Evolutionary conservation across 2,113 vertebrate genomes (phyloP).

Genomic region (Hydrochoerus hydrochaeris): DNA sequence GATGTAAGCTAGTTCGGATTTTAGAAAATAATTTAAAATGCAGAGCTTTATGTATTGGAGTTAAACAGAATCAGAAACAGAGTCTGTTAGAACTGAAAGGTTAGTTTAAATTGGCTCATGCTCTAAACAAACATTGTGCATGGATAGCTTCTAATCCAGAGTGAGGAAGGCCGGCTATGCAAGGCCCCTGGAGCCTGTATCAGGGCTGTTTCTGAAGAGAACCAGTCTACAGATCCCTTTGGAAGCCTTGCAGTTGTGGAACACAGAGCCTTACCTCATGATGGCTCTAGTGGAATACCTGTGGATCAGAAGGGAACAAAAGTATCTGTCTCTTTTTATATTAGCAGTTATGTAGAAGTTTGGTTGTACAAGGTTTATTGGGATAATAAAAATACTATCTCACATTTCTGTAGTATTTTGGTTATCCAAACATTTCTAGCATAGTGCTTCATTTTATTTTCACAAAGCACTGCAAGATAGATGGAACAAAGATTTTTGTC

Average conservation of each 20-base stretch:
- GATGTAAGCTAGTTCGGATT: background rate
- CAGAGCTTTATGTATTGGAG: slow-evolving; percentile 10
- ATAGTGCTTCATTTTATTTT: background rate
- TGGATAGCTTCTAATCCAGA: background rate
- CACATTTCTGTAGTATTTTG: background rate
- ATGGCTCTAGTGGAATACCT: background rate
- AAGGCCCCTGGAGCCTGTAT: background rate
- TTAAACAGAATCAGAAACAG: background rate
- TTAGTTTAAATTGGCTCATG: background rate
- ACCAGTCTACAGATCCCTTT: background rate
- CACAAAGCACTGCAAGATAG: background rate
- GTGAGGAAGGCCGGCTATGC: background rate
- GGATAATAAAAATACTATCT: background rate
- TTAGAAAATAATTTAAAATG: slow-evolving; percentile 40
- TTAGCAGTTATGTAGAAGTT: background rate
- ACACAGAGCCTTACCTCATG: background rate
- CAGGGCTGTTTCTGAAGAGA: background rate
- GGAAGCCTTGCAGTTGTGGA: background rate
- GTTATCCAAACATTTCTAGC: background rate
- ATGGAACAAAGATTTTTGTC: background rate
- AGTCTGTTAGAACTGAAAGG: background rate
- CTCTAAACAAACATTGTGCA: background rate
- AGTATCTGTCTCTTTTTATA: background rate
- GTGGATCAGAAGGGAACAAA: background rate
- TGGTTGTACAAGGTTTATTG: background rate